Base-by-base conservation (phyloP, 2,113 vertebrate species). In the Pheucticus melanocephalus region DNA sequence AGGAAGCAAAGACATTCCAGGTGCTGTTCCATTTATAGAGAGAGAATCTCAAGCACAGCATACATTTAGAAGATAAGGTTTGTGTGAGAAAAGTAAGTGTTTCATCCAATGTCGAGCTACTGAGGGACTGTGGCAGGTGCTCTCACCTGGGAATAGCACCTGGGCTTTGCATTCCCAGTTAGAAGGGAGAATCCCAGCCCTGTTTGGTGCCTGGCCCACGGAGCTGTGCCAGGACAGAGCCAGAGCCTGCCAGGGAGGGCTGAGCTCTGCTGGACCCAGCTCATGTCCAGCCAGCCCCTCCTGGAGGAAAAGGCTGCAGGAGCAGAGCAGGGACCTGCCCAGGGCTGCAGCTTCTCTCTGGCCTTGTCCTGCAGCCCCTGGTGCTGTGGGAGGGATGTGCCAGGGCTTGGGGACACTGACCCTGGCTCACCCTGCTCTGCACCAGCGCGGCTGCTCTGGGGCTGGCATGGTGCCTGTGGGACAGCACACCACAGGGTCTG, bases 251-350 rank as follows among this genome's bases (percentile, higher is more conserved):
- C 57, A 27, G 80, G 71, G 23, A 3, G 11, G 47, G 68, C 42
- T 0, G 3, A 13, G 50, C 0, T 1, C n/a, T 25, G 68, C 70
- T 1, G 5, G 11, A 1, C 30, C 0, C 0, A 4, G 33, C 12
- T 75, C 9, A 0, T 0, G 3, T 5, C 33, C 1, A 2, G 23
- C 25, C 2, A 3, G 31, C 44, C 68, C 10, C 1, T 37, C 15
- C 0, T 0, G 5, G 33, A 10, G 48, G 31, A 6, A 9, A 47
- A 39, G 37, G 33, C 33, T 72, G 60, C 27, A 5, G 30, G 66
- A 24, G 42, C 15, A 70, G 40, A 10, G 20, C 39, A 42, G 69
- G 31, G 28, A 6, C n/a, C 68, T 30, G 10, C 50, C 27, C 17
- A 3, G 1, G 60, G 7, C 7, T 3, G n/a, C 60, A 9, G 39